Evolutionary conservation across 2,888 invertebrate species (phyloP).

Genomic region (Timema cristinae): DNA sequence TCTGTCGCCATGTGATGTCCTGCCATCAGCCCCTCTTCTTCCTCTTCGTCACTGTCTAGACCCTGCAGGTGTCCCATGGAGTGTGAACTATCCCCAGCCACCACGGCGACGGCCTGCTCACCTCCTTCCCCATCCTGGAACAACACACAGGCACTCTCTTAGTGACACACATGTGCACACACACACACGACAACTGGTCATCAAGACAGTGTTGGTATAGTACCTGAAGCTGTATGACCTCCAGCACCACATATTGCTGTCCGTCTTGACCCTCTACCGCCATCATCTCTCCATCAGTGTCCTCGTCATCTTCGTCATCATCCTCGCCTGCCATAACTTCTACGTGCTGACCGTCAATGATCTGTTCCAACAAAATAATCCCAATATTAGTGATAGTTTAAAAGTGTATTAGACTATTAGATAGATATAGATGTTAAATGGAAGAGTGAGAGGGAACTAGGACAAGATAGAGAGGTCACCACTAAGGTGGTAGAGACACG

Average conservation of each 20-base stretch:
- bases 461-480: no score
- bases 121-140: slow-evolving; percentile 42
- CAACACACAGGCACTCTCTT: neutral
- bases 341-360: slow-evolving; percentile 44
- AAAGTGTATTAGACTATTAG: neutral
- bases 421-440: no score
- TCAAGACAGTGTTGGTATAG: slow-evolving; percentile 9
- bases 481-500: no score
- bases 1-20: slow-evolving; percentile 38
- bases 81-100: slow-evolving; percentile 43
- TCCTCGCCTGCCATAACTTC: slow-evolving; percentile 48
- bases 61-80: slow-evolving; percentile 33
- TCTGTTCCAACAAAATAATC: slow-evolving; percentile 27
- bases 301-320: slow-evolving; percentile 47
- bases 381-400: no score
- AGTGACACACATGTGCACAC: no score
- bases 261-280: slow-evolving; percentile 68
- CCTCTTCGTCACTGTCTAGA: slow-evolving; percentile 44
- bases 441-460: no score
- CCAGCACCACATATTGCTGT: slow-evolving; percentile 84
- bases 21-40: slow-evolving; percentile 44
- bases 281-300: slow-evolving; percentile 58
- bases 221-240: slow-evolving; percentile 64
- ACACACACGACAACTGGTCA: no score
- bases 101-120: slow-evolving; percentile 48